Percentiles rank a stretch among this genome's conserved stretches.
Conservation (phyloP, 2,113 vertebrate species). For the Nesoenas mayeri region DNA sequence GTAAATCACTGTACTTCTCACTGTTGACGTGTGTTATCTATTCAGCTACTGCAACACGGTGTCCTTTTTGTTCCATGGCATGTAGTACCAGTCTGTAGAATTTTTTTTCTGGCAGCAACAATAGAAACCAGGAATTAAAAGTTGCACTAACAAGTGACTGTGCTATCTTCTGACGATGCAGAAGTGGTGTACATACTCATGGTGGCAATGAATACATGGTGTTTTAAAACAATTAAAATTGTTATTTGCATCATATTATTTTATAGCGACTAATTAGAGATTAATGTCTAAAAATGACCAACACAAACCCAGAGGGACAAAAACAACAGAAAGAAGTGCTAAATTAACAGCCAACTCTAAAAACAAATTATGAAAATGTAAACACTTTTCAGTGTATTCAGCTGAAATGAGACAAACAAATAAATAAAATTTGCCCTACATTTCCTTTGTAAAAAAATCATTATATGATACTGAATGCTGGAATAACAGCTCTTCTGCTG, state of each 20-base stretch:
- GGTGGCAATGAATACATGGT: neutral
- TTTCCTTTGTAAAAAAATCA: neutral
- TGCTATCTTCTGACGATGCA: neutral
- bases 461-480: neutral
- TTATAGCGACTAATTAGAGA: neutral
- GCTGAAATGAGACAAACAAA: neutral
- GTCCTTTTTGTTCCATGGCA: neutral
- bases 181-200: neutral
- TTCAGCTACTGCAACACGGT: neutral
- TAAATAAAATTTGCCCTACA: neutral
- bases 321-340: neutral
- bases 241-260: neutral
- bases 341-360: neutral
- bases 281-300: neutral
- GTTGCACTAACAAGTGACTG: neutral
- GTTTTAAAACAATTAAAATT: neutral
- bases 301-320: neutral
- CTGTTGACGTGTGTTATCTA: conserved; percentile 41
- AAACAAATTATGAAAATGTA: neutral
- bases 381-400: neutral
- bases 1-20: conserved; percentile 29
- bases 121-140: neutral
- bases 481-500: neutral
- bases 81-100: neutral
- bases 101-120: conserved; percentile 2